These are phyloP conservation scores for Rhingia rostrata DNA, from an alignment of 2,888 invertebrate genomes.

Conservation along the genomic window DNA sequence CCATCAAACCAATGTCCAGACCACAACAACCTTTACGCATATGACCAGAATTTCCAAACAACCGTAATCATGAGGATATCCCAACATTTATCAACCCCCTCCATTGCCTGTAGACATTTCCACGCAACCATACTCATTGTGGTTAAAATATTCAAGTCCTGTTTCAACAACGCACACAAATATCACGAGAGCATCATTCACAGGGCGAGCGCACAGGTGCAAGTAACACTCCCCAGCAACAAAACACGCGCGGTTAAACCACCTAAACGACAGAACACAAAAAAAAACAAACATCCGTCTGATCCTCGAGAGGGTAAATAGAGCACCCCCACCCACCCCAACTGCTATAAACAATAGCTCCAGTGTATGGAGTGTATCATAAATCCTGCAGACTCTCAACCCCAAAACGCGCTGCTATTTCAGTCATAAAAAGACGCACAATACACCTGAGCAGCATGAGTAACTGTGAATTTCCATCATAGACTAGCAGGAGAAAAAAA, in stretches of 20 bases:
- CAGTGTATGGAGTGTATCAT: conserved; percentile 42
- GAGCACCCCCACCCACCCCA: conserved; percentile 53
- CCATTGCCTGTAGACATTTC: not conserved
- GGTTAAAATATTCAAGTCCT: conserved; percentile 68
- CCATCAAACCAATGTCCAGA: not conserved
- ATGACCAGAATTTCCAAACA: conserved; percentile 41
- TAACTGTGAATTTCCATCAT: conserved; percentile 43
- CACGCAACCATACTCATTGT: conserved; percentile 39
- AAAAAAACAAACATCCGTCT: conserved; percentile 40
- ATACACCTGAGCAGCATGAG: conserved; percentile 55
- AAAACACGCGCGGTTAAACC: conserved; percentile 56
- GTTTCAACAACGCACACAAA: conserved; percentile 42
- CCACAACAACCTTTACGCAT: conserved; percentile 9
- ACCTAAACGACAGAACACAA: conserved; percentile 30
- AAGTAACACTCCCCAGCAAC: conserved; percentile 58
- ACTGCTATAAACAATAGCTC: conserved; percentile 38
- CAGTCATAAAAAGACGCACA: conserved; percentile 62
- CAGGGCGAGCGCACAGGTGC: conserved; percentile 54
- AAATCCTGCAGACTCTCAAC: conserved; percentile 44
- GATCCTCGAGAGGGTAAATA: conserved; percentile 58
- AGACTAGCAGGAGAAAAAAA: conserved; percentile 6
- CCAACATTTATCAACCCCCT: not conserved
- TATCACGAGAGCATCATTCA: conserved; percentile 12
- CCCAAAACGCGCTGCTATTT: conserved; percentile 14
- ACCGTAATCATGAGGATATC: conserved; percentile 25